Conservation (phyloP, 2,888 invertebrate species). For the Cephus pulcher region DNA sequence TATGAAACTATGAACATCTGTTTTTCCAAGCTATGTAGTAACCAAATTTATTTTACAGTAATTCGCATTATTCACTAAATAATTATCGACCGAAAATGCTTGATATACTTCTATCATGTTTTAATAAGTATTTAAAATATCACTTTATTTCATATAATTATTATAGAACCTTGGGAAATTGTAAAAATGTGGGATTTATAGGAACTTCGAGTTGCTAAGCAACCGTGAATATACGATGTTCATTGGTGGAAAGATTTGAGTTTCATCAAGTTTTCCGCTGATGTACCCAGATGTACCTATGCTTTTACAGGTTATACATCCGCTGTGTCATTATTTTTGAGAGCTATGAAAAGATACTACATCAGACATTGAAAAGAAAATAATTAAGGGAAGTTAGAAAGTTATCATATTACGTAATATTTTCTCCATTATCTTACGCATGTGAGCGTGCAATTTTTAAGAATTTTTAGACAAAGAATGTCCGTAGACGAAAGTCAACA, state of each 20-base stretch:
- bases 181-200: neutral
- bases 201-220: neutral
- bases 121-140: neutral
- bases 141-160: neutral
- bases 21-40: neutral
- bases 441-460: neutral
- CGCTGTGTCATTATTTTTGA: neutral
- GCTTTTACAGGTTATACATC: neutral
- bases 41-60: neutral
- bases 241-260: neutral
- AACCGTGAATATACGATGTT: neutral
- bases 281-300: neutral
- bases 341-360: neutral
- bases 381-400: neutral
- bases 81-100: neutral
- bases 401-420: neutral
- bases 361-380: neutral
- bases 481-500: constrained; percentile 10
- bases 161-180: neutral
- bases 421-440: neutral
- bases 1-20: neutral
- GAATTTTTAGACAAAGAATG: constrained; percentile 11
- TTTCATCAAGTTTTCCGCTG: neutral
- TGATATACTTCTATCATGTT: neutral
- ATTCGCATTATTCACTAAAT: neutral